Conservation (phyloP, 2,888 invertebrate genomes). For the Beris morrisii region DNA sequence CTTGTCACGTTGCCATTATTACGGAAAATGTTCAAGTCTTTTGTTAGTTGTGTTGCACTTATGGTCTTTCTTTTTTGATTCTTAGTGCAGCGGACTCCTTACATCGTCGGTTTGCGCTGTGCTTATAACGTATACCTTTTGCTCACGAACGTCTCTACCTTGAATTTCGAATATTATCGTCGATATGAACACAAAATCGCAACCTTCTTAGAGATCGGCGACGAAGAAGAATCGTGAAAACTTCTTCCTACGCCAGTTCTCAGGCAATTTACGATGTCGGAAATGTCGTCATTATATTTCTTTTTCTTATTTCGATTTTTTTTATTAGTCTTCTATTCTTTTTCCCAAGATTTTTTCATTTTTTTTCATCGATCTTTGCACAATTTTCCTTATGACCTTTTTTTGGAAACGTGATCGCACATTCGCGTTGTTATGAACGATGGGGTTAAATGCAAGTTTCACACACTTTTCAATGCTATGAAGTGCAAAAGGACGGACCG, state of each 20-base stretch:
- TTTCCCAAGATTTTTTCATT: background rate
- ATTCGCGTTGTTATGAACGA: too few relatives aligned
- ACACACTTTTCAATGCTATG: too few relatives aligned
- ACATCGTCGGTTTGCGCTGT: background rate
- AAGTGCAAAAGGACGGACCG: too few relatives aligned
- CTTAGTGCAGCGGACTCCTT: conserved; percentile 14
- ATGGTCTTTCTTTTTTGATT: background rate
- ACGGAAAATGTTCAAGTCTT: background rate
- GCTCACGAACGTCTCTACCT: too few relatives aligned
- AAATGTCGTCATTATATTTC: conserved; percentile 30
- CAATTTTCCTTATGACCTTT: conserved; percentile 7
- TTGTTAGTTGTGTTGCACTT: background rate
- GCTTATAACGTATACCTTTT: too few relatives aligned
- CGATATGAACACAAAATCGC: background rate
- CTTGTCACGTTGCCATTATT: conserved; percentile 16
- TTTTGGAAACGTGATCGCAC: conserved; percentile 1
- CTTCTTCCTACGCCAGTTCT: conserved; percentile 39
- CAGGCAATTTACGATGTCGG: conserved; percentile 39
- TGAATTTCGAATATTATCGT: too few relatives aligned
- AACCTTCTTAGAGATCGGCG: conserved; percentile 19
- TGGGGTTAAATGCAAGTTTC: too few relatives aligned
- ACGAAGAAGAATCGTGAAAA: conserved; percentile 36
- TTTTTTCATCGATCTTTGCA: background rate
- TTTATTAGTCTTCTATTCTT: too few relatives aligned
- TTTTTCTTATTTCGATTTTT: too few relatives aligned